A percentile compares a stretch with the other conserved stretches of the same genome.
phyloP scores from a whole-genome alignment of 2,113 vertebrate species.

The Henicopernis longicauda region DNA sequence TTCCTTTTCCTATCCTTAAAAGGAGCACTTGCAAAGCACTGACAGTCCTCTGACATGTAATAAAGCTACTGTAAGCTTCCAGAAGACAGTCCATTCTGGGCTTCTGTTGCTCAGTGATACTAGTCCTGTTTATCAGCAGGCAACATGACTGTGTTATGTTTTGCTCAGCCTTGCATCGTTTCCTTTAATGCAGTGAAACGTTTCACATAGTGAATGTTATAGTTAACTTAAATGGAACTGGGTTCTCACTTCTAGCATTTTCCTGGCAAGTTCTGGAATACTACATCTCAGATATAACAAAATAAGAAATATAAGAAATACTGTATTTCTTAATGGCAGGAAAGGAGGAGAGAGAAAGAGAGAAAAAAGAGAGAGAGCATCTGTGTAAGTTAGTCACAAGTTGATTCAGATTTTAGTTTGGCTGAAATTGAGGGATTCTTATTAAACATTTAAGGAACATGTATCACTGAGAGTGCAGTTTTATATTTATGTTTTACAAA shows the following conservation, averaged over 20 bases:
- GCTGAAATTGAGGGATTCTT: background rate
- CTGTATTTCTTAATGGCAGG: background rate
- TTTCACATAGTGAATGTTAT: background rate
- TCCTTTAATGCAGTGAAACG: background rate
- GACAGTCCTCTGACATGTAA: background rate
- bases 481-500: background rate
- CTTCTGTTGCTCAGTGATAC: conserved; percentile 41
- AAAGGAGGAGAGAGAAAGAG: background rate
- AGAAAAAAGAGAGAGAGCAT: too few relatives aligned
- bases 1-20: background rate
- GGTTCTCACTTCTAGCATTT: background rate
- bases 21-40: background rate
- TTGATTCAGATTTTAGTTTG: background rate
- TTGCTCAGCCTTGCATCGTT: background rate
- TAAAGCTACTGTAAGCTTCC: background rate
- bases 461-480: background rate
- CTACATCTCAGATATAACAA: background rate
- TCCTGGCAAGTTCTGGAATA: background rate
- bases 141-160: background rate
- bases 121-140: conserved; percentile 28
- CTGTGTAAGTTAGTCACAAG: background rate
- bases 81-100: background rate
- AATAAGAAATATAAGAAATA: background rate
- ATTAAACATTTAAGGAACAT: background rate
- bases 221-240: background rate